Evolutionary conservation across 2,113 vertebrate species (phyloP).

Genomic region (Setophaga petechia): DNA sequence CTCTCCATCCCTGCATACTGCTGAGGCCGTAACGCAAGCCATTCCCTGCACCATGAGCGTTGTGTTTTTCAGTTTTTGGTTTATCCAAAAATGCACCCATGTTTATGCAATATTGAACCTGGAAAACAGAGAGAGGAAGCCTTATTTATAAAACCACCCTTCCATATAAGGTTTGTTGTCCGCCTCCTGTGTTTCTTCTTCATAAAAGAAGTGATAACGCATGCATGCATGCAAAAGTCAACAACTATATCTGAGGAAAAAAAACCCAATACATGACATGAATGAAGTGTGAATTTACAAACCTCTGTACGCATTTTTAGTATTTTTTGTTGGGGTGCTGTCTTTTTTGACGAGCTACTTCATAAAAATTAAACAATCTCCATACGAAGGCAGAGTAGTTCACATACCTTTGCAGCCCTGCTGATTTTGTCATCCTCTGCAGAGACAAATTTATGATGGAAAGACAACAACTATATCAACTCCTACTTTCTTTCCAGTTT

Average conservation of each 20-base stretch:
- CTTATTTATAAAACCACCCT: conserved; percentile 2
- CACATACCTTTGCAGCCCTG: background rate
- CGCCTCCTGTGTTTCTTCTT: background rate
- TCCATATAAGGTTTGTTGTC: background rate
- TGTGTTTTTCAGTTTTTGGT: conserved; percentile 98
- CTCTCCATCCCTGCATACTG: conserved; percentile 99
- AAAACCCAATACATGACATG: background rate
- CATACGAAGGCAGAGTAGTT: background rate
- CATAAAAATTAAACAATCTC: background rate
- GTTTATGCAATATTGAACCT: conserved; percentile 85
- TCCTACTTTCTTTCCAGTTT: background rate
- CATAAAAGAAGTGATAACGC: background rate
- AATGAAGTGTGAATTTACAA: background rate
- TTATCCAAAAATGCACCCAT: conserved; percentile 99
- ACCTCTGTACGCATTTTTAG: background rate
- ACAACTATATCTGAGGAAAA: background rate
- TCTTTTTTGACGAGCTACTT: background rate
- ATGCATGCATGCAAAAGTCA: background rate
- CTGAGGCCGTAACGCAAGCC: conserved; percentile 93
- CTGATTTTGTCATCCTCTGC: background rate
- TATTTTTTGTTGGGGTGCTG: background rate
- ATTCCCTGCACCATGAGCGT: conserved; percentile 91
- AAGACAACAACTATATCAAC: background rate
- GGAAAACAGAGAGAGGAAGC: conserved; percentile 57
- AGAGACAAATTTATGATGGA: background rate